phyloP scores from a whole-genome alignment of 2,888 invertebrate genomes.

The Eueremaeus valkanovi region DNA sequence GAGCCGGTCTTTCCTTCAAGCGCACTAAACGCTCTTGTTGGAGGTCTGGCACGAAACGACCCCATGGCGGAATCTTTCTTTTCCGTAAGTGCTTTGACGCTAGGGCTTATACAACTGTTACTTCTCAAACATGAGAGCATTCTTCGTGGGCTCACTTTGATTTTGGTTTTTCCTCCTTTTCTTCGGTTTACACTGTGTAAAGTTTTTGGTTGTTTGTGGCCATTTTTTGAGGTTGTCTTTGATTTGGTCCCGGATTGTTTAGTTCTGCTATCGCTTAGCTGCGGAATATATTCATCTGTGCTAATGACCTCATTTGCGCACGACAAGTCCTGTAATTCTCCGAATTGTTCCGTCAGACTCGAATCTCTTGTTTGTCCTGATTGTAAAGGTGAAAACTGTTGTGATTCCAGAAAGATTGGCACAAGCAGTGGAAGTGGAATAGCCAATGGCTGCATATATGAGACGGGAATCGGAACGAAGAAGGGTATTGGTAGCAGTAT shows the following conservation, averaged over 20 bases:
- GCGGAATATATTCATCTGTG: not conserved
- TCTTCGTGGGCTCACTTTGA: no score
- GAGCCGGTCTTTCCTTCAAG: no score
- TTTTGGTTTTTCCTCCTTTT: no score
- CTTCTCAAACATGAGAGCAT: no score
- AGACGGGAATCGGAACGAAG: slow-evolving; percentile 72
- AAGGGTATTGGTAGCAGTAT: slow-evolving; percentile 76
- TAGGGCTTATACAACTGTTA: no score
- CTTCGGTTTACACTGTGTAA: not conserved
- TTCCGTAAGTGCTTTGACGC: no score
- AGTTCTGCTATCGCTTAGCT: no score
- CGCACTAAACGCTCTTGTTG: no score
- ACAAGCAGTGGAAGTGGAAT: not conserved
- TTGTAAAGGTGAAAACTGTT: not conserved
- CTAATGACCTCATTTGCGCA: not conserved
- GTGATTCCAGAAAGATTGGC: not conserved
- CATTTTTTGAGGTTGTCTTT: not conserved
- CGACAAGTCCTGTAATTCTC: not conserved
- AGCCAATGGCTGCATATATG: slow-evolving; percentile 51
- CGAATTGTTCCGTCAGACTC: slow-evolving; percentile 11
- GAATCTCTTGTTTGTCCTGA: not conserved
- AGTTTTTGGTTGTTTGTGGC: not conserved
- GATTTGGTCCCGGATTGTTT: not conserved
- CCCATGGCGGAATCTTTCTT: no score
- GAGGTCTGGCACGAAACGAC: no score